A percentile compares a stretch with the other conserved stretches of the same genome.
These are phyloP conservation scores for Anisognathus igniventris DNA, from an alignment of 2,797 vertebrate genomes.

Conservation along the genomic window DNA sequence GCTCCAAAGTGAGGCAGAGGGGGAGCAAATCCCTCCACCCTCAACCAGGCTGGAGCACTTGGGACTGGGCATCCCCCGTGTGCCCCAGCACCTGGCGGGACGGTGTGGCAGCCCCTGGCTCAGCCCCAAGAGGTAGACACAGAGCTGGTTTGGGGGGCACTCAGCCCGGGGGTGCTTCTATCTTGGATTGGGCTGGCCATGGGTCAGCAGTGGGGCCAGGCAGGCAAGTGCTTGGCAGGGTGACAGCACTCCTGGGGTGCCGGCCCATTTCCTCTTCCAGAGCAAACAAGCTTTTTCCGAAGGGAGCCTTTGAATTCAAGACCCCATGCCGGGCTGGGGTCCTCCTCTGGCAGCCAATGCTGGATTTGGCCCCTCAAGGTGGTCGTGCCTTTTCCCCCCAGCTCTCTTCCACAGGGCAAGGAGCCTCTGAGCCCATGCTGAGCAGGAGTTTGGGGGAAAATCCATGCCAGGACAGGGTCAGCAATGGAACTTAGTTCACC, in stretches of 20 bases:
- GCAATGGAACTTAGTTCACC: not conserved
- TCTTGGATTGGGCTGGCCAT: fast-evolving
- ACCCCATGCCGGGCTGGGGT: not conserved
- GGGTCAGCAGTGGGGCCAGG: not conserved
- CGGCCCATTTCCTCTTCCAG: not conserved
- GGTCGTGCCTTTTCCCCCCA: not conserved
- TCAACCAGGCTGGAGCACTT: not conserved
- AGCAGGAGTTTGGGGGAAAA: not conserved
- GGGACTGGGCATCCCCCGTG: not conserved
- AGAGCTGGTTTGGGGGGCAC: fast-evolving
- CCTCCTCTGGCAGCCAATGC: not conserved
- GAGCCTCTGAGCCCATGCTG: not conserved
- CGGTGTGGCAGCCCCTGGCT: not conserved
- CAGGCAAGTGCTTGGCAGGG: not conserved
- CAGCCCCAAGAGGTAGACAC: not conserved
- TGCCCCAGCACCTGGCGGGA: fast-evolving
- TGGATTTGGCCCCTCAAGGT: not conserved
- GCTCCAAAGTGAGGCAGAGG: not conserved
- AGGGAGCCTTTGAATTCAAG: constrained; percentile 30
- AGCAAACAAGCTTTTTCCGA: not conserved
- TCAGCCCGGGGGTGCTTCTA: not conserved
- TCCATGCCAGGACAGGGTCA: not conserved
- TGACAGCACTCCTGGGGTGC: not conserved
- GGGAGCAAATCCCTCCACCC: not conserved
- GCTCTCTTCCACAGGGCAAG: not conserved